phyloP scores from a whole-genome alignment of 2,888 invertebrate genomes.

The Vandiemenella viatica region DNA sequence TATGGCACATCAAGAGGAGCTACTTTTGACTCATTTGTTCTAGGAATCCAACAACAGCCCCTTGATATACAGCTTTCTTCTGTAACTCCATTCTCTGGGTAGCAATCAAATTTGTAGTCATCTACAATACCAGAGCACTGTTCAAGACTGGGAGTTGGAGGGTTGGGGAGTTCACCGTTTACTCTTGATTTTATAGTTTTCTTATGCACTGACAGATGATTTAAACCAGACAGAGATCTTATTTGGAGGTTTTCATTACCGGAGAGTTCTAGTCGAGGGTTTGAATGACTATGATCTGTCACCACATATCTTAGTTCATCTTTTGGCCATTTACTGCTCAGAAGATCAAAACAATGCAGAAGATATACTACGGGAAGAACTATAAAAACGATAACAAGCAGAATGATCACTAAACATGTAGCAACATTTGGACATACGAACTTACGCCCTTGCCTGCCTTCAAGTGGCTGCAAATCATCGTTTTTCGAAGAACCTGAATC shows the following conservation, averaged over 20 bases:
- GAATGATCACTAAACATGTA: conserved; percentile 24
- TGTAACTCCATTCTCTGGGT: conserved; percentile 40
- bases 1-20: conserved; percentile 45
- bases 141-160: conserved; percentile 11
- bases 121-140: conserved; percentile 35
- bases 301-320: conserved; percentile 11
- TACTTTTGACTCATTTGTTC: conserved; percentile 17
- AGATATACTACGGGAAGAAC: conserved; percentile 29
- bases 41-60: conserved; percentile 53
- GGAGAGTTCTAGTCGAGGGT: conserved; percentile 8
- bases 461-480: conserved; percentile 24
- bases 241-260: too few species aligned
- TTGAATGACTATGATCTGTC: conserved; percentile 10
- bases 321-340: conserved; percentile 20
- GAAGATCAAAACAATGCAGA: conserved; percentile 28
- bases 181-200: too few species aligned
- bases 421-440: conserved; percentile 26
- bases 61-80: conserved; percentile 41
- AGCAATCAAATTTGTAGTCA: conserved; percentile 50
- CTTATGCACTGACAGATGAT: too few species aligned
- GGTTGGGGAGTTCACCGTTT: conserved; percentile 1
- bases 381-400: conserved; percentile 28
- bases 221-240: too few species aligned
- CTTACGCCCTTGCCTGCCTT: conserved; percentile 16
- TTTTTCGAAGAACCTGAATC: conserved; percentile 18